Base-by-base conservation (phyloP, 2,888 invertebrate genomes). In the Phalera bucephala region DNA sequence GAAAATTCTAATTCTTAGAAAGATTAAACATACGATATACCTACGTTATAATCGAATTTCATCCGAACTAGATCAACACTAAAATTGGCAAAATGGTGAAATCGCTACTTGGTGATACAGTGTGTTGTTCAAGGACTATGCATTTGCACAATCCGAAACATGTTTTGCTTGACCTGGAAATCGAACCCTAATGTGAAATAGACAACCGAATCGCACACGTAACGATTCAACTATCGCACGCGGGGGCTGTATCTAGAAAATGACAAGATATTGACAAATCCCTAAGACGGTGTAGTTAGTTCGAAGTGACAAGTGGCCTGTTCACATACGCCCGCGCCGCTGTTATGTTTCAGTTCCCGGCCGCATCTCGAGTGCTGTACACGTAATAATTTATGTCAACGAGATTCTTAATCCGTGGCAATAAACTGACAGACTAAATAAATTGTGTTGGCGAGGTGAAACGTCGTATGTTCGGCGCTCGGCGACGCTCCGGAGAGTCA, bases 391-490 rank as follows among this genome's bases (percentile, higher is more conserved):
- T 79, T 75, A 83, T 78, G 74, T 83, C 81, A 79, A 74, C 77
- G 64, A 78, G 80, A 78, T 77, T 80, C 75, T 78, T 79, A 82
- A 82, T 83, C 78, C 76, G 66, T 70, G 59, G 77, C 74, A 69
- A 71, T 80, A 77, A 72, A 78, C 65, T 77, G 73, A 71, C 80
- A 78, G 72, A 71, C 71, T 64, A 72, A 76, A 79, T 78, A 76
- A 79, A 76, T 76, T 55, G 55, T 43, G 45, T 33, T 41, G 39
- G 33, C 36, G 51, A 29, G 40, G 42, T 35, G 55, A 58, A 77
- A 73, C 58, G 75, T 66, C 71, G 65, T 66, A 72, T 62, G 72
- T 49, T 59, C 52, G 44, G 43, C 46, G 36, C 40, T 48, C 31
- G 47, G 49, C 40, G 57, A 31, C 55, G 46, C 52, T 53, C 43